Conservation (phyloP, 1,140 invertebrate genomes). For the Drosophila busckii region DNA sequence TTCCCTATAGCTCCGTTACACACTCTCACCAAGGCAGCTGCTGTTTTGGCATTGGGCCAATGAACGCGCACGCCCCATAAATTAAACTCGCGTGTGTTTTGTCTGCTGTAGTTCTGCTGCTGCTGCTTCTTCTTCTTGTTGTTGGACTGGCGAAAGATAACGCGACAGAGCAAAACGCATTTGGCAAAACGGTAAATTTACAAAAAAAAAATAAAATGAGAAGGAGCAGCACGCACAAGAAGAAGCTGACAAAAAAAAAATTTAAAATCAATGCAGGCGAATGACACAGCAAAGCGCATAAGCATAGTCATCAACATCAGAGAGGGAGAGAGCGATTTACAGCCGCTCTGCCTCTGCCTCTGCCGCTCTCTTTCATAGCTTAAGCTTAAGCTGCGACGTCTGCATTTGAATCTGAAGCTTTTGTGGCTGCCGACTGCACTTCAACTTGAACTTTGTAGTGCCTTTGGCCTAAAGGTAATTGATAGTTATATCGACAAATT, state of each 20-base stretch:
- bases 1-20: conserved; percentile 7
- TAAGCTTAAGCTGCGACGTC: neutral
- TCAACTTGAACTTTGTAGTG: conserved; percentile 63
- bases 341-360: conserved; percentile 1
- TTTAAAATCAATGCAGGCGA: conserved; percentile 66
- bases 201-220: neutral
- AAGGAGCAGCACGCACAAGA: neutral
- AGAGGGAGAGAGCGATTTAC: neutral
- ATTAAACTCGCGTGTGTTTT: conserved; percentile 66
- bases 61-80: conserved; percentile 61
- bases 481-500: no score
- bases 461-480: neutral
- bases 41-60: conserved; percentile 70
- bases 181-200: conserved; percentile 58
- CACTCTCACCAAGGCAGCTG: no score
- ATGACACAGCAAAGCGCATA: conserved; percentile 45
- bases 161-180: conserved; percentile 38
- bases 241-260: conserved; percentile 15
- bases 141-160: conserved; percentile 41
- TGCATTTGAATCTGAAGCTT: conserved; percentile 34
- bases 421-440: conserved; percentile 51
- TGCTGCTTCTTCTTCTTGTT: no score
- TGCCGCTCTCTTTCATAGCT: neutral
- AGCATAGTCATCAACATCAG: neutral
- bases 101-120: no score